These are phyloP conservation scores for Triops cancriformis DNA, from an alignment of 1,140 invertebrate species.

Conservation along the genomic window DNA sequence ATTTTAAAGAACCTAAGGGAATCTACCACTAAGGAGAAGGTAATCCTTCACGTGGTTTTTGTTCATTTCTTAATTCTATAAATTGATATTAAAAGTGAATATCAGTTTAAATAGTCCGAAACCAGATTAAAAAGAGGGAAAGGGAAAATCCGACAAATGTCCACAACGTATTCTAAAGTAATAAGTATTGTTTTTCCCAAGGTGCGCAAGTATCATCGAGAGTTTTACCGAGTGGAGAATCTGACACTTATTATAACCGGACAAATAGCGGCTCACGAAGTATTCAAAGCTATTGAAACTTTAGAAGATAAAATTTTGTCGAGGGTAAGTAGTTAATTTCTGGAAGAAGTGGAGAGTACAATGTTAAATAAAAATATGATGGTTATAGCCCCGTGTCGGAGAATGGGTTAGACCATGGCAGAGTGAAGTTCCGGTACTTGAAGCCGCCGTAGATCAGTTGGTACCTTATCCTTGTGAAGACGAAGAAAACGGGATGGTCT, in stretches of 20 bases:
- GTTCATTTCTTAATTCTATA: conserved; percentile 6
- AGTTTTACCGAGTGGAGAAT: conserved; percentile 87
- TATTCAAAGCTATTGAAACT: conserved; percentile 61
- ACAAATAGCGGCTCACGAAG: conserved; percentile 61
- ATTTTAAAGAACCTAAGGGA: conserved; percentile 72
- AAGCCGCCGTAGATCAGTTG: conserved; percentile 43
- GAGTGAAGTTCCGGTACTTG: conserved; percentile 53
- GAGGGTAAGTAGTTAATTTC: conserved; percentile 46
- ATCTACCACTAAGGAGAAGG: conserved; percentile 70
- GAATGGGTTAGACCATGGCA: conserved; percentile 67
- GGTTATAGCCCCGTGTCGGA: conserved; percentile 45
- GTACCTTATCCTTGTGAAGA: conserved; percentile 71
- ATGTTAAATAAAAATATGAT: not conserved
- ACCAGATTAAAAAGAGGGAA: too few relatives aligned
- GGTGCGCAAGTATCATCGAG: conserved; percentile 68
- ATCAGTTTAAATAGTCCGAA: too few relatives aligned
- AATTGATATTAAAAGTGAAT: conserved; percentile 28
- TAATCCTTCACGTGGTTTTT: conserved; percentile 37
- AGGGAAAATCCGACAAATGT: too few relatives aligned
- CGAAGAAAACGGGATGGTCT: conserved; percentile 72
- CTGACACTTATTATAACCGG: conserved; percentile 74
- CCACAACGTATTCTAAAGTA: too few relatives aligned
- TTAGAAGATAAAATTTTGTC: conserved; percentile 70
- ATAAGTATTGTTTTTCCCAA: conserved; percentile 38
- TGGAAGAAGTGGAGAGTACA: not conserved